Base-by-base conservation (phyloP, 2,797 vertebrate genomes). In the Neostethus bicornis region DNA sequence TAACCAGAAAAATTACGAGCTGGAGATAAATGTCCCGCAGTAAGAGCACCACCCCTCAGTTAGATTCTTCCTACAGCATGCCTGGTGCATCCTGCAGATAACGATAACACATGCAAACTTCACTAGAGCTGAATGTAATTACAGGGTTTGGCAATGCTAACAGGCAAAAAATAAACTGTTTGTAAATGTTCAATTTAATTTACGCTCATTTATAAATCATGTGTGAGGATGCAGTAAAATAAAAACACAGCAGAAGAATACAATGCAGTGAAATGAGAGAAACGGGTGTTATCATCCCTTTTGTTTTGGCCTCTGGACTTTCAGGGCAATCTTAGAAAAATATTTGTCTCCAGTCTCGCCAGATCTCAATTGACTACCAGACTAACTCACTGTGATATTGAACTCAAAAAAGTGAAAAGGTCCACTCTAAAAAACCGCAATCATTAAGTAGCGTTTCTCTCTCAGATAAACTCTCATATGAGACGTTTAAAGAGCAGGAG, bases 271-370 rank as follows among this genome's bases (percentile, higher is more conserved):
- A 58, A 60, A 71, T 23, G 39, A 38, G 48, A 44, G 52, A 56
- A 80, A 83, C 60, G 69, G 53, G 62, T 34, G 14, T 63, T 71
- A 62, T 69, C 60, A 79, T 81, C 75, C n/a, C 56, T 66, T 54
- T 63, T 52, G 16, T 73, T 81, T 75, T 60, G 73, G 80, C 67
- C 68, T 70, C 75, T 59, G 68, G 63, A 69, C 79, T 84, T 77
- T 66, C 41, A 26, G 79, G 69, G 72, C 89, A 91, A 93, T 91
- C 91, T 92, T 87, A 80, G 66, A 87, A 85, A 87, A 92, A 92
- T 91, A 92, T 92, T 92, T 85, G 90, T 90, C 84, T 85, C 77
- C 81, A 64, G 90, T 92, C 90, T 92, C 81, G 90, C 87, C 89
- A 62, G 76, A 83, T 70, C 69, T 85, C 70, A 73, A 75, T 75